Base-by-base conservation (phyloP, 1,140 invertebrate species). In the Diabrotica undecimpunctata region DNA sequence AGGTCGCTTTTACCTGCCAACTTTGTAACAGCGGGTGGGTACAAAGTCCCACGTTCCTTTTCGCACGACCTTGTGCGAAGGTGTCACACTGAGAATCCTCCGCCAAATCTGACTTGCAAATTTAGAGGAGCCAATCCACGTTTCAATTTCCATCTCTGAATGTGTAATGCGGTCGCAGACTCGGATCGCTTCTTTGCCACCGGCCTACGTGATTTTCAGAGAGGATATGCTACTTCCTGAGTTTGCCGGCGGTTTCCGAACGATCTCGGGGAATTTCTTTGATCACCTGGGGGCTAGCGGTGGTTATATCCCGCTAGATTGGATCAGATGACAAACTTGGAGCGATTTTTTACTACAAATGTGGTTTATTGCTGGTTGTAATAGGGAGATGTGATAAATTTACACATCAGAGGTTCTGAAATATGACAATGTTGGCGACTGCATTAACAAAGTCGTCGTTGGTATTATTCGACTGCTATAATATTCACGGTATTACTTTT, bases 131-230 rank as follows among this genome's bases (percentile, higher is more conserved):
- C 54, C 54, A 67, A 67, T 67, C 64, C 66, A 67, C 66, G 66
- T 67, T 67, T 67, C 66, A 67, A 67, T 67, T 67, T 64, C 62
- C 56, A 63, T 67, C 66, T 61, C 66, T 67, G 66, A 67, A 67
- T 67, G 62, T 67, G 66, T 67, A 67, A 67, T 67, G 66, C 62
- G 66, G 66, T 61, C 64, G 64, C 52, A 50, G 54, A 59, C 64
- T 59, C 51, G 41, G 41, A 61, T 39, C 64, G 64, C 64, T 52
- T 58, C 61, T 62, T 51, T 37, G 38, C 36, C 59, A 38, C 46
- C 8, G 37, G 36, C 13, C 54, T 65, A 54, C 46, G 54, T 51
- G 57, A 64, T 59, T 64, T 58, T 54, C 55, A 62, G 38, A 12
- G 37, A 41, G 41, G 35, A 53, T 52, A 52, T 46, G 41, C 41